phyloP scores from a whole-genome alignment of 2,797 vertebrate genomes.

The Hylomyscus alleni region DNA sequence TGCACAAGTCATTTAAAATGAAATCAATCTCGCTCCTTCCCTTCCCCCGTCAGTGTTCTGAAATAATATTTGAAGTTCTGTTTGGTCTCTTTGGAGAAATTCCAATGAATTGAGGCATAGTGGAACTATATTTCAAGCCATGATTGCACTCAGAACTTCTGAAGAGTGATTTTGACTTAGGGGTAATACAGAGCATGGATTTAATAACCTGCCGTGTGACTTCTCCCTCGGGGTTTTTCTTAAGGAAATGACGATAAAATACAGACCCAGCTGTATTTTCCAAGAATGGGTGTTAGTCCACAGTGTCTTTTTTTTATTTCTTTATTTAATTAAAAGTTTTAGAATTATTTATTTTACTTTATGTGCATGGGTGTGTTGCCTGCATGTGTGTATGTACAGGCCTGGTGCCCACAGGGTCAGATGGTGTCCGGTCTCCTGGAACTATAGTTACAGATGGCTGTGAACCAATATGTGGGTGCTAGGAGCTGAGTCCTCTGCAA shows the following conservation, averaged over 20 bases:
- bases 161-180: constrained; percentile 67
- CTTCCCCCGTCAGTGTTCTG: constrained; percentile 55
- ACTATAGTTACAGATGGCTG: neutral
- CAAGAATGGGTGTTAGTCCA: neutral
- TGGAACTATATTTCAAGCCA: constrained; percentile 64
- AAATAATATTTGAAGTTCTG: constrained; percentile 78
- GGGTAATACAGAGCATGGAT: constrained; percentile 37
- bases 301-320: neutral
- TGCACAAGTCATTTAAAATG: constrained; percentile 51
- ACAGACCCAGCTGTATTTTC: neutral
- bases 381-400: neutral
- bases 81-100: constrained; percentile 79
- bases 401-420: neutral
- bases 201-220: constrained; percentile 53
- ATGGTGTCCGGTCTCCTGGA: neutral
- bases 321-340: neutral
- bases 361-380: neutral
- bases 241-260: constrained; percentile 14
- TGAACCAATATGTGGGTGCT: neutral
- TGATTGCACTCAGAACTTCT: constrained; percentile 12
- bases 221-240: neutral
- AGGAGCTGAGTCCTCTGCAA: neutral
- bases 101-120: constrained; percentile 61
- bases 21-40: constrained; percentile 52
- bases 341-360: neutral